A percentile compares a stretch with the other conserved stretches of the same genome.
phyloP scores from a whole-genome alignment of 2,113 vertebrate genomes.

The Lagenorhynchus albirostris region DNA sequence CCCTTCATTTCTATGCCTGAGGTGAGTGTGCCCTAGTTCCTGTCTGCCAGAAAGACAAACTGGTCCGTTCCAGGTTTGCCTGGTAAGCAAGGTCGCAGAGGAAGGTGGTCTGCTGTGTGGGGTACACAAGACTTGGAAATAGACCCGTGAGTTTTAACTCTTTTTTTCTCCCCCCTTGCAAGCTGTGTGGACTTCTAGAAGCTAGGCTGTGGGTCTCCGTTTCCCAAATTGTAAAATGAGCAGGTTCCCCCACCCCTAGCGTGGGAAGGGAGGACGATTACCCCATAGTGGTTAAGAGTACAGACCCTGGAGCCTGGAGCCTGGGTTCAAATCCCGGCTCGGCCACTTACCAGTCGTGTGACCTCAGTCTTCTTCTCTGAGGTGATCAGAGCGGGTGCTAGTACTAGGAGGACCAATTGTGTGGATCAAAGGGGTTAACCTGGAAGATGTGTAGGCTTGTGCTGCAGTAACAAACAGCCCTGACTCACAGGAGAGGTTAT shows the following conservation, averaged over 20 bases:
- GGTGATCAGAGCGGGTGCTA: background rate
- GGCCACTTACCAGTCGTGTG: background rate
- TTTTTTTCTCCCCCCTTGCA: background rate
- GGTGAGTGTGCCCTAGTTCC: background rate
- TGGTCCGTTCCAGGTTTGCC: background rate
- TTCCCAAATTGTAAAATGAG: background rate
- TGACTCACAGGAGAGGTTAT: no score
- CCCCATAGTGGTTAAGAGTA: rapidly evolving
- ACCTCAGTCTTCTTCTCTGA: background rate
- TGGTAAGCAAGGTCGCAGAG: background rate
- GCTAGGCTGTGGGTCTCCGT: background rate
- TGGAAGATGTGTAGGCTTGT: rapidly evolving
- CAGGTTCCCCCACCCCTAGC: rapidly evolving
- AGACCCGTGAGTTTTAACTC: background rate
- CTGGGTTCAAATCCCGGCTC: background rate
- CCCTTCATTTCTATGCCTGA: background rate
- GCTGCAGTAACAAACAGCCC: no score
- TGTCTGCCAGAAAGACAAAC: background rate
- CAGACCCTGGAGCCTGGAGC: background rate
- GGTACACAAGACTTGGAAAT: no score
- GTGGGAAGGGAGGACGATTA: rapidly evolving
- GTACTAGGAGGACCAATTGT: background rate
- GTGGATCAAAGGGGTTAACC: background rate
- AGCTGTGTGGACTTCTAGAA: background rate
- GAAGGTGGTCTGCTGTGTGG: rapidly evolving